Percentiles rank a stretch among this genome's conserved stretches.
These are phyloP conservation scores for Epinephelus cyanopodus DNA, from an alignment of 2,113 vertebrate genomes.

Conservation along the genomic window DNA sequence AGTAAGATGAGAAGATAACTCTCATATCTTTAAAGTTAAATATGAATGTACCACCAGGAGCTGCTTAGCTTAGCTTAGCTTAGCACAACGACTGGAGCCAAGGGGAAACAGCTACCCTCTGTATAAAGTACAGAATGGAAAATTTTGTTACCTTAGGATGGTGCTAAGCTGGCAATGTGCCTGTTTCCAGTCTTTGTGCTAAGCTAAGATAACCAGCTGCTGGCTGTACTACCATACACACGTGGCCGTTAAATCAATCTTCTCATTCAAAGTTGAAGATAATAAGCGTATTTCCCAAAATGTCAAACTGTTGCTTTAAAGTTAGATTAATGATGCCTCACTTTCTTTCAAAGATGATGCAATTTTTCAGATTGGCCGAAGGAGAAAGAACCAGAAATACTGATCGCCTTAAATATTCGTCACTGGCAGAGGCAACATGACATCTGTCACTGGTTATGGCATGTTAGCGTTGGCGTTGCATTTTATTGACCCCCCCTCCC, in stretches of 20 bases:
- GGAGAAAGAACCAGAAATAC: not conserved
- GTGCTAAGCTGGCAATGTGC: not conserved
- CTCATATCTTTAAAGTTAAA: no score
- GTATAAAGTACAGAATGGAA: not conserved
- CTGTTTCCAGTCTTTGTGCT: no score
- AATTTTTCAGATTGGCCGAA: not conserved
- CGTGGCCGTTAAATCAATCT: not conserved
- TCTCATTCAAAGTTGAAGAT: not conserved
- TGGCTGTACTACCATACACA: not conserved
- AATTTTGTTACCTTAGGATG: not conserved
- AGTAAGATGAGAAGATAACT: no score
- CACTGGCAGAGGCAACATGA: constrained; percentile 1
- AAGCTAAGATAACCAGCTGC: not conserved
- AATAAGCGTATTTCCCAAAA: not conserved
- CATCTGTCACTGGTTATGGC: constrained; percentile 10
- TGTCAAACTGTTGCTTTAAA: not conserved
- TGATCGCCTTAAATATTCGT: constrained; percentile 8
- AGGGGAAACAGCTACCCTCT: no score
- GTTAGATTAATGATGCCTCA: not conserved
- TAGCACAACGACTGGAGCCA: no score
- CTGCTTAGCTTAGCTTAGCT: not conserved
- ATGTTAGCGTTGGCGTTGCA: constrained; percentile 44
- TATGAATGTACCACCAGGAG: not conserved
- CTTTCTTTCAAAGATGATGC: not conserved
- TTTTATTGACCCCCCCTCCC: constrained; percentile 18